Base-by-base conservation (phyloP, 2,113 vertebrate species). In the Telmatochromis sp. region DNA sequence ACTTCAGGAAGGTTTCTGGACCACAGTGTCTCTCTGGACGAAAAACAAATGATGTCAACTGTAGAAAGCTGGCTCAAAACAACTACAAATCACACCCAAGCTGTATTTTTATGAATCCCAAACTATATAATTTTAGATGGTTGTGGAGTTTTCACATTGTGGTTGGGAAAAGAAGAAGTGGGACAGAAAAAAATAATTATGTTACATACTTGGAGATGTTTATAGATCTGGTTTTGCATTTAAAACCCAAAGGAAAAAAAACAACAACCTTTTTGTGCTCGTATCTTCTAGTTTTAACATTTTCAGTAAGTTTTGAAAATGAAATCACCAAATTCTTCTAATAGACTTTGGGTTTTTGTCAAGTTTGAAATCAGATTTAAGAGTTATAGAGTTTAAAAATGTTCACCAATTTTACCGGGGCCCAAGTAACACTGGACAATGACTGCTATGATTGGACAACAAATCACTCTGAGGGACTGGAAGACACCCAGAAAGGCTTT, bases 171-270 rank as follows among this genome's bases (percentile, higher is more conserved):
- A 26, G 14, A 71, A 42, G 37, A 47, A 75, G 68, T 75, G 40
- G 40, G 40, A 75, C 3, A 2, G 2, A 1, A 17, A 73, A 37
- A 31, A 60, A 5, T 0, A 45, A 26, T 17, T n/a, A 47, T 40
- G 87, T 82, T 47, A 79, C 51, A 82, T 35, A 63, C 13, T 79
- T 79, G 63, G 68, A 82, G 37, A 93, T 86, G 88, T 87, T 90
- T 93, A 84, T 71, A 92, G 92, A 82, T 84, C 15, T 82, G 81
- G 65, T 71, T 17, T 53, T 50, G 10, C 45, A 63, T 81, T 63
- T 81, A 87, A 93, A 94, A 71, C 84, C 89, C 9, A 33, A 13
- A 91, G 60, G 95, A 28, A 68, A 68, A 37, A 6, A 9, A 23
- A 1, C 0, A 7, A 37, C 10, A 63, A 54, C 58, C 13, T 47